phyloP scores from a whole-genome alignment of 2,797 vertebrate genomes.

The Etheostoma perlongum region DNA sequence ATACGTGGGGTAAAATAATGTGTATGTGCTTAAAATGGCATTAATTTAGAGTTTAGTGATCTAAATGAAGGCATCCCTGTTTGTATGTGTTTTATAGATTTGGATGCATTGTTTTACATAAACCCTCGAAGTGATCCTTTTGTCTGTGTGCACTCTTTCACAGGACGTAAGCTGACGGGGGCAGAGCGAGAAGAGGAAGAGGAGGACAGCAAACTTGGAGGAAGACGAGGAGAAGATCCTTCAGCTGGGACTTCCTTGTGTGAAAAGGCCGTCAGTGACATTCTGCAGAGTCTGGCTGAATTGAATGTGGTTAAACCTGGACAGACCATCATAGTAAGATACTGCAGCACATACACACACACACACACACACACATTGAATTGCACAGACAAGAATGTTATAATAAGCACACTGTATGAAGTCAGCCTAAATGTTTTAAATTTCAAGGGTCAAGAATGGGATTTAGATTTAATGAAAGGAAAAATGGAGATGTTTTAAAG shows the following conservation, averaged over 20 bases:
- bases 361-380: conserved; percentile 13
- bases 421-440: neutral
- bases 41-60: conserved; percentile 13
- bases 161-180: conserved; percentile 83
- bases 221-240: conserved; percentile 45
- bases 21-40: conserved; percentile 20
- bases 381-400: neutral
- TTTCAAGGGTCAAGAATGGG: neutral
- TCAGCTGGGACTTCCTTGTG: conserved; percentile 59
- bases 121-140: neutral
- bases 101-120: neutral
- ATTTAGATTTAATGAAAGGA: neutral
- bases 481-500: neutral
- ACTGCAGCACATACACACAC: neutral
- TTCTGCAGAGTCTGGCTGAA: conserved; percentile 85
- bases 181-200: conserved; percentile 69
- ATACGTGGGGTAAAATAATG: neutral
- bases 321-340: conserved; percentile 85
- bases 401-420: neutral
- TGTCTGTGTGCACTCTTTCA: neutral
- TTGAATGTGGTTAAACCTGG: conserved; percentile 84
- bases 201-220: conserved; percentile 58
- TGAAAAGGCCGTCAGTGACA: conserved; percentile 84
- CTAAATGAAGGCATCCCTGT: neutral
- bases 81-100: neutral